phyloP scores from a whole-genome alignment of 2,113 vertebrate genomes.

The Gorsachius goisagi region DNA sequence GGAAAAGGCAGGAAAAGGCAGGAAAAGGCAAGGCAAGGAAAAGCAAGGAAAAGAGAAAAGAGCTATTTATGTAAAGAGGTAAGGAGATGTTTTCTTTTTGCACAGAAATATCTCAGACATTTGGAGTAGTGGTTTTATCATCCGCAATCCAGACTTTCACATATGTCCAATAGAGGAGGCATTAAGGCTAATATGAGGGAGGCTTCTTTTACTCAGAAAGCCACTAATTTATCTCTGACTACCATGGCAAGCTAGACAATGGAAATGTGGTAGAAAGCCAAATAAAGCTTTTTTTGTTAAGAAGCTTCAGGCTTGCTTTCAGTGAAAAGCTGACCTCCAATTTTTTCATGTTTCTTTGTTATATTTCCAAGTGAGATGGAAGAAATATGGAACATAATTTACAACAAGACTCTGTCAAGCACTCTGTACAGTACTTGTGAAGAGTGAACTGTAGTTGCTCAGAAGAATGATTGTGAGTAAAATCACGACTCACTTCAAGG shows the following conservation, averaged over 20 bases:
- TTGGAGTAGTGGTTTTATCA: neutral
- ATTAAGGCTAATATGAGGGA: neutral
- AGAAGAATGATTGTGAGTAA: neutral
- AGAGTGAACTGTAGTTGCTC: neutral
- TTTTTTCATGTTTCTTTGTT: neutral
- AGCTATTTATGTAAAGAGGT: neutral
- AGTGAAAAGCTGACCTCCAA: neutral
- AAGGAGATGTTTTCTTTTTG: neutral
- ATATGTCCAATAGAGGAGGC: neutral
- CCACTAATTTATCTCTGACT: neutral
- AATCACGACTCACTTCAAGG: neutral
- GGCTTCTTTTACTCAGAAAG: neutral
- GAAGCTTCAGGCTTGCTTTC: neutral
- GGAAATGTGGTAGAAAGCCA: neutral
- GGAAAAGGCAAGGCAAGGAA: too few species aligned
- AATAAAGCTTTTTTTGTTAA: neutral
- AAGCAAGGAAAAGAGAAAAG: neutral
- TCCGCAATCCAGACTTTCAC: neutral
- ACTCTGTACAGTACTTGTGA: neutral
- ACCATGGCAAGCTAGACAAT: neutral
- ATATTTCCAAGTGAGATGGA: neutral
- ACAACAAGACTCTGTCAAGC: neutral
- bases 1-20: rapidly evolving
- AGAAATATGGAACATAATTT: neutral
- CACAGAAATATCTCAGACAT: neutral